phyloP scores from a whole-genome alignment of 2,888 invertebrate genomes.

The Dorcus parallelipipedus region DNA sequence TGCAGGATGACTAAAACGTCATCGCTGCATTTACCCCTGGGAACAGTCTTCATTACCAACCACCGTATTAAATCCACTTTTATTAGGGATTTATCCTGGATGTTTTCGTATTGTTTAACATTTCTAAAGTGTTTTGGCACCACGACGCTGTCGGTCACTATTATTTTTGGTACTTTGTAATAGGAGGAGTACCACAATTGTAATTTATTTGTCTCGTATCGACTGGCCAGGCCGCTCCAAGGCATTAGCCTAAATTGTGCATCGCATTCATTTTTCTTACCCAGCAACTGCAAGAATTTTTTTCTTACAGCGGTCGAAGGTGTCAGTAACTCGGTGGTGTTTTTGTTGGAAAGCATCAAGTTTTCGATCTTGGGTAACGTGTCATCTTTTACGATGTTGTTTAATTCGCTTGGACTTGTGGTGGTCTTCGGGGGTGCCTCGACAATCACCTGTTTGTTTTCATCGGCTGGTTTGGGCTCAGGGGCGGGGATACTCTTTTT shows the following conservation, averaged over 20 bases:
- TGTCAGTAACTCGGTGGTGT: background rate
- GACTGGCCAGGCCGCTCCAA: slow-evolving; percentile 25
- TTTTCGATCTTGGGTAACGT: background rate
- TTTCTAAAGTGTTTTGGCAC: slow-evolving; percentile 32
- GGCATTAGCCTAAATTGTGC: slow-evolving; percentile 25
- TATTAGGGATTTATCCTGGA: slow-evolving; percentile 9
- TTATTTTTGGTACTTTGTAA: slow-evolving; percentile 17
- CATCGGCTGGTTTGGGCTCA: too few relatives aligned
- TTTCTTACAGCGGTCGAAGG: slow-evolving; percentile 15
- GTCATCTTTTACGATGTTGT: background rate
- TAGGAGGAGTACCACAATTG: slow-evolving; percentile 29
- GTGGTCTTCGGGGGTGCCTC: background rate
- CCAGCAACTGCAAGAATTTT: slow-evolving; percentile 19
- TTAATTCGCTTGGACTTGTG: too few relatives aligned
- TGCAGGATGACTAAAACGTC: slow-evolving; percentile 38
- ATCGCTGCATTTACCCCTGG: slow-evolving; percentile 30
- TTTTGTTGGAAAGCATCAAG: background rate
- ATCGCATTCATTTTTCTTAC: slow-evolving; percentile 8
- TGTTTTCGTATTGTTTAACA: slow-evolving; percentile 26
- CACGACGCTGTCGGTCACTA: slow-evolving; percentile 21
- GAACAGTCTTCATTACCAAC: slow-evolving; percentile 34
- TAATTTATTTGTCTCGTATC: slow-evolving; percentile 18
- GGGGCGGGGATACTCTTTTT: background rate
- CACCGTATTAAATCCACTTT: slow-evolving; percentile 38
- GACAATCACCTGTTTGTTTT: background rate